phyloP scores from a whole-genome alignment of 2,888 invertebrate genomes.

The Holacanthella duospinosa region DNA sequence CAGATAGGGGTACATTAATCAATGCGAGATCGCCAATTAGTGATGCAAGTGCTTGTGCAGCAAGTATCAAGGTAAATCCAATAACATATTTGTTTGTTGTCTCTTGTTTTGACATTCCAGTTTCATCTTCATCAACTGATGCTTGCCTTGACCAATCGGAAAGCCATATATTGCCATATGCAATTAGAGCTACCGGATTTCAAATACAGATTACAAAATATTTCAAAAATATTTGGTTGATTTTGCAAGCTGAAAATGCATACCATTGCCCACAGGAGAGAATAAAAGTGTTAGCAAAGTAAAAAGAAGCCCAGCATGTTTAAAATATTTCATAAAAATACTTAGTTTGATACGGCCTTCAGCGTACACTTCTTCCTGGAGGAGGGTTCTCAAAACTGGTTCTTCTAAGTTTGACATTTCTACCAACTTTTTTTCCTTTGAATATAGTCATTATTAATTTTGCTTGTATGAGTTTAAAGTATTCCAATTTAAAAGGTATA shows the following conservation, averaged over 20 bases:
- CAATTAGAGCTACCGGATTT: background rate
- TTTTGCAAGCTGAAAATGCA: too few relatives aligned
- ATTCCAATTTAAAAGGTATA: too few relatives aligned
- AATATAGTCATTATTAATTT: too few relatives aligned
- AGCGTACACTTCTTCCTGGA: background rate
- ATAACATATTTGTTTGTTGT: background rate
- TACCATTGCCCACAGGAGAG: too few relatives aligned
- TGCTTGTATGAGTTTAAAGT: too few relatives aligned
- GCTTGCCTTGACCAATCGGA: conserved; percentile 3
- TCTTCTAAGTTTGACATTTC: too few relatives aligned
- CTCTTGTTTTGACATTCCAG: background rate
- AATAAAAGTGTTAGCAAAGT: background rate
- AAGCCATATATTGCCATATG: conserved; percentile 12
- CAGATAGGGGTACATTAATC: background rate
- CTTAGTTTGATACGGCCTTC: background rate
- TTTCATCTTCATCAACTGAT: background rate
- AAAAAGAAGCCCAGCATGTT: background rate
- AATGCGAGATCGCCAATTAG: background rate
- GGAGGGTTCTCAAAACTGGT: too few relatives aligned
- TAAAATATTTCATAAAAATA: background rate
- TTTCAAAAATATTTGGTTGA: too few relatives aligned
- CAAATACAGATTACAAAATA: too few relatives aligned
- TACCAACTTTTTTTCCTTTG: too few relatives aligned
- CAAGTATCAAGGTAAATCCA: background rate
- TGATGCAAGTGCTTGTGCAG: background rate